Evolutionary conservation across 2,888 invertebrate genomes (phyloP).

Genomic region (Cerastis rubricosa): DNA sequence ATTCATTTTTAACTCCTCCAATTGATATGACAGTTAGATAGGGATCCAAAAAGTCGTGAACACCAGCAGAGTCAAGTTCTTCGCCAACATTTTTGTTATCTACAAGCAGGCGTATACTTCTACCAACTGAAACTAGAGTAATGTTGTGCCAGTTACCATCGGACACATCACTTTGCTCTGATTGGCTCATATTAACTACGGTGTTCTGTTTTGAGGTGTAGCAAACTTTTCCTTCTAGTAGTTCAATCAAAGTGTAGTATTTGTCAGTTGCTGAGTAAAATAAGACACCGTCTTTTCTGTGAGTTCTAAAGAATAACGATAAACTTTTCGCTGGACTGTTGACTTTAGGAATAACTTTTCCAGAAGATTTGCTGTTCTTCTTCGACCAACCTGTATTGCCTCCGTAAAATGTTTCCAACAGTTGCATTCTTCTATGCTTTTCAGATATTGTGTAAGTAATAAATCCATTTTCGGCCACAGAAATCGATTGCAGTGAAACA

Average conservation of each 20-base stretch:
- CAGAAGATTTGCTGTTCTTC: slow-evolving; percentile 74
- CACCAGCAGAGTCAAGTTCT: slow-evolving; percentile 95
- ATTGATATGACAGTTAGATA: slow-evolving; percentile 95
- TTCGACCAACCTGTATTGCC: slow-evolving; percentile 93
- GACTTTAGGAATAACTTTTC: slow-evolving; percentile 79
- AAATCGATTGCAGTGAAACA: slow-evolving; percentile 94
- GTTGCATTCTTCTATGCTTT: slow-evolving; percentile 96
- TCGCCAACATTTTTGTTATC: slow-evolving; percentile 94
- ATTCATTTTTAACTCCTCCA: slow-evolving; percentile 93
- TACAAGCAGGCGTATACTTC: slow-evolving; percentile 93
- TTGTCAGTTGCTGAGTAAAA: slow-evolving; percentile 96
- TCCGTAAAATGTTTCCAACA: slow-evolving; percentile 94
- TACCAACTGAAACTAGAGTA: slow-evolving; percentile 93
- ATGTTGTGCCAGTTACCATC: slow-evolving; percentile 98
- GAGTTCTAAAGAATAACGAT: slow-evolving; percentile 95
- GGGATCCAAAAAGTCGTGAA: slow-evolving; percentile 98
- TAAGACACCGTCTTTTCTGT: slow-evolving; percentile 94
- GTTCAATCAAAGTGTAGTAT: slow-evolving; percentile 95
- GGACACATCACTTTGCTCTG: slow-evolving; percentile 91
- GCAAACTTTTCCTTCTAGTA: slow-evolving; percentile 94
- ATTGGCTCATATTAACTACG: slow-evolving; percentile 95
- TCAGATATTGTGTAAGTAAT: slow-evolving; percentile 95
- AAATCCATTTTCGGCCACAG: slow-evolving; percentile 94
- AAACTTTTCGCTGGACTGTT: slow-evolving; percentile 93
- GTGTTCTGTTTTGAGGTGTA: slow-evolving; percentile 95